These are phyloP conservation scores for Distichodus sexfasciatus DNA, from an alignment of 2,797 vertebrate species.

Conservation along the genomic window DNA sequence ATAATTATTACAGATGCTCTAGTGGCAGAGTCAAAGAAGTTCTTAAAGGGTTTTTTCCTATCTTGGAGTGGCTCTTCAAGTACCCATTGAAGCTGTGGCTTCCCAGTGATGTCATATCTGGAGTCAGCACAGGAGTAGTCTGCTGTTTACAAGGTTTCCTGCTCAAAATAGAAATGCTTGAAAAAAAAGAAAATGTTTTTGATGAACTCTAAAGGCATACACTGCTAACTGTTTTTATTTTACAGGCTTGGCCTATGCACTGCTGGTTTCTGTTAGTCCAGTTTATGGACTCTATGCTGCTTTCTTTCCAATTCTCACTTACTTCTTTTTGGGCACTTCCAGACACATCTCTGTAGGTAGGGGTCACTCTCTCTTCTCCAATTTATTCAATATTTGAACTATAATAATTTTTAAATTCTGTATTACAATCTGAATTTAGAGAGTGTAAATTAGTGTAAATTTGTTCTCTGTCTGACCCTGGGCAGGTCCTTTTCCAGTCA, in stretches of 20 bases:
- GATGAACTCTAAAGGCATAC: background rate
- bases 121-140: constrained; percentile 82
- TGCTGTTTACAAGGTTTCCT: constrained; percentile 81
- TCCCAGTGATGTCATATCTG: constrained; percentile 78
- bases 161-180: background rate
- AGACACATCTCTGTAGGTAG: constrained; percentile 86
- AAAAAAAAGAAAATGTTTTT: background rate
- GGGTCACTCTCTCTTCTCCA: constrained; percentile 7
- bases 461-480: background rate
- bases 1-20: constrained; percentile 68
- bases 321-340: constrained; percentile 85
- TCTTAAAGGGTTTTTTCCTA: constrained; percentile 71
- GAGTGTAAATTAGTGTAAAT: too few relatives aligned
- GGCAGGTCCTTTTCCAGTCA: constrained; percentile 83
- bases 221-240: background rate
- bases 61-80: constrained; percentile 80
- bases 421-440: too few relatives aligned
- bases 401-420: too few relatives aligned
- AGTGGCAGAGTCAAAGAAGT: constrained; percentile 65
- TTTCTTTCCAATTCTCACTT: constrained; percentile 84
- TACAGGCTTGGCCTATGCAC: constrained; percentile 82
- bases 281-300: constrained; percentile 84
- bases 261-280: constrained; percentile 79
- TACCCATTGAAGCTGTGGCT: constrained; percentile 80
- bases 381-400: too few relatives aligned